Base-by-base conservation (phyloP, 2,888 invertebrate genomes). In the Cephus pulcher region DNA sequence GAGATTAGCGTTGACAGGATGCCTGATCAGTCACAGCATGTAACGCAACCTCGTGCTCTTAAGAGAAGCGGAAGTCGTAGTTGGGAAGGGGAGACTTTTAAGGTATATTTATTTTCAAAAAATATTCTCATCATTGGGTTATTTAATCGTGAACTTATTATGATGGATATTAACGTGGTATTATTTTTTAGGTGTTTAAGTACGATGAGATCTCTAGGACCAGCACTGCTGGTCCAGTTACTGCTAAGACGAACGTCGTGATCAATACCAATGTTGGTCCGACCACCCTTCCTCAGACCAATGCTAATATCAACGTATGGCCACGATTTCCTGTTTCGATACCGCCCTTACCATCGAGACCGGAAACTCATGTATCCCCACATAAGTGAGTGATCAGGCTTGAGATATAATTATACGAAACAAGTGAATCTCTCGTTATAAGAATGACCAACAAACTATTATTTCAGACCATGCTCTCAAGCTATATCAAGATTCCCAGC, bases 41-140 rank as follows among this genome's bases (percentile, higher is more conserved):
- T 86, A 73, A 87, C 89, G 34, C 91, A 91, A 40, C 89, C 89
- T 4, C 94, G 94, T 81, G 95, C 94, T 0, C 85, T 94, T 0
- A 96, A 96, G 87, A 92, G 95, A 23, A 93, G 93, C 75, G 94
- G 94, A 1, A 94, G 94, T 23, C 93, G 93, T 77, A 94, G 94
- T 2, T 93, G 93, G 92, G 95, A 95, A 87, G 94, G 92, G 1
- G 94, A 94, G 76, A 92, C 92, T 77, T 83, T 82, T 69, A 91
- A 91, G 87, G 91, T 91, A 79, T 11, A 33, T n/a, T 68, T 76
- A 37, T 34, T 12, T 70, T 78, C 23, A 73, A 71, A 89, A 56
- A 56, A 15, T 56, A 6, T 56, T 56, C 2, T 56, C 1, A 9
- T 56, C 6, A 2, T 2, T 56, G 56, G 23, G 2, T 23, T 23